Conservation (phyloP, 2,113 vertebrate genomes). For the Gadus chalcogrammus region DNA sequence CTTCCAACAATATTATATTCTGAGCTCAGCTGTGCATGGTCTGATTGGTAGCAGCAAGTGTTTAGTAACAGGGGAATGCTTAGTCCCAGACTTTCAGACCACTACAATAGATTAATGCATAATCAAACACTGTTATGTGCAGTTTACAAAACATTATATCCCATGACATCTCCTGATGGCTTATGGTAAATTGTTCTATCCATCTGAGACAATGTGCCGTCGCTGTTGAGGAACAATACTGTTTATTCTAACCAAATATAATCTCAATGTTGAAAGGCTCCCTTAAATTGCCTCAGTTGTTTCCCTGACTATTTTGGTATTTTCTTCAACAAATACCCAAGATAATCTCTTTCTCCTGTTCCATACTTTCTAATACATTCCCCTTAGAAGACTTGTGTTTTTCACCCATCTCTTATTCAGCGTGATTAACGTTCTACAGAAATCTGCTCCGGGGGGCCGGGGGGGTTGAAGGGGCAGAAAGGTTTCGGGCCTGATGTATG, state of each 20-base stretch:
- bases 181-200: too few species aligned
- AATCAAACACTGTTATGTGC: too few species aligned
- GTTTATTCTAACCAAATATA: too few species aligned
- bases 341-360: neutral
- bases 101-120: too few species aligned
- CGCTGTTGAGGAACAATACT: too few species aligned
- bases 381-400: neutral
- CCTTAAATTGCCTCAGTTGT: too few species aligned
- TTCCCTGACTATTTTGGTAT: too few species aligned
- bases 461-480: neutral
- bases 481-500: conserved; percentile 9
- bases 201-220: too few species aligned
- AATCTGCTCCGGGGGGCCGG: neutral
- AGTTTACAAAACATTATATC: too few species aligned
- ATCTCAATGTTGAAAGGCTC: too few species aligned
- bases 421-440: neutral
- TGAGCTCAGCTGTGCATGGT: neutral
- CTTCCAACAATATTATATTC: neutral
- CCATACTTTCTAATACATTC: neutral
- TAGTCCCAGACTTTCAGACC: too few species aligned
- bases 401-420: neutral
- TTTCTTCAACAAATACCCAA: neutral
- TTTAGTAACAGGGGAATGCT: neutral
- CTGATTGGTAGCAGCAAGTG: neutral
- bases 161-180: too few species aligned